These are phyloP conservation scores for Myrmecophaga tridactyla DNA, from an alignment of 2,113 vertebrate species.

Conservation along the genomic window DNA sequence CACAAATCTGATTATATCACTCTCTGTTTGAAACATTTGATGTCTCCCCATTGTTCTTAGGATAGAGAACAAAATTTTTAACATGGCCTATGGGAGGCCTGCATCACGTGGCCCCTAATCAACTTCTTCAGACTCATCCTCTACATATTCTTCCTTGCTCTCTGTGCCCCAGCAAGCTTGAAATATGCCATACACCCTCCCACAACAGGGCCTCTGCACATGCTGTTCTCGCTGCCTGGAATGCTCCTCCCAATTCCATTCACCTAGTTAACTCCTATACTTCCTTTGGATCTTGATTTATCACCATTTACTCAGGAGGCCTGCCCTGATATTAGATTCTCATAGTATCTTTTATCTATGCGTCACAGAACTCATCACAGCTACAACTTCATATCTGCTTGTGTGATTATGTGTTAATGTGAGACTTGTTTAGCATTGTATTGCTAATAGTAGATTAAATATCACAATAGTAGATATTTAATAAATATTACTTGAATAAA, in stretches of 20 bases:
- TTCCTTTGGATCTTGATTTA: not conserved
- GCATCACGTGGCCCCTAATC: not conserved
- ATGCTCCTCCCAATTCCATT: not conserved
- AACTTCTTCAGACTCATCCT: not conserved
- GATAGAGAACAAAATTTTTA: not conserved
- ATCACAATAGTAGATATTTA: not conserved
- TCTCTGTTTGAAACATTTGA: not conserved
- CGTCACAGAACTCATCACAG: not conserved
- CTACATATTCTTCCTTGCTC: not conserved
- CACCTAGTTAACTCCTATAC: not conserved
- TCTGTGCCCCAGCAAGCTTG: not conserved
- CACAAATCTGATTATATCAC: not conserved
- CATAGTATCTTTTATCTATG: not conserved
- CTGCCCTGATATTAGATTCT: too few species aligned
- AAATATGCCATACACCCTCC: not conserved
- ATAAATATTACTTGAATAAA: slow-evolving; percentile 16
- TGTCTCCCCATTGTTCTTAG: not conserved
- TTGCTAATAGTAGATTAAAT: not conserved
- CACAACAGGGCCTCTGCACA: not conserved
- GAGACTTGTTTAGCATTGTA: not conserved
- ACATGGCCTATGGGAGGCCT: not conserved
- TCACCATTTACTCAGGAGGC: not conserved
- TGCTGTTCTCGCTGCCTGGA: not conserved
- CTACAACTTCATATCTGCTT: not conserved
- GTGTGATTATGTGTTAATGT: not conserved